A percentile compares a stretch with the other conserved stretches of the same genome.
Evolutionary conservation across 2,888 invertebrate genomes (phyloP).

Genomic region (Stegana nigrithorax): DNA sequence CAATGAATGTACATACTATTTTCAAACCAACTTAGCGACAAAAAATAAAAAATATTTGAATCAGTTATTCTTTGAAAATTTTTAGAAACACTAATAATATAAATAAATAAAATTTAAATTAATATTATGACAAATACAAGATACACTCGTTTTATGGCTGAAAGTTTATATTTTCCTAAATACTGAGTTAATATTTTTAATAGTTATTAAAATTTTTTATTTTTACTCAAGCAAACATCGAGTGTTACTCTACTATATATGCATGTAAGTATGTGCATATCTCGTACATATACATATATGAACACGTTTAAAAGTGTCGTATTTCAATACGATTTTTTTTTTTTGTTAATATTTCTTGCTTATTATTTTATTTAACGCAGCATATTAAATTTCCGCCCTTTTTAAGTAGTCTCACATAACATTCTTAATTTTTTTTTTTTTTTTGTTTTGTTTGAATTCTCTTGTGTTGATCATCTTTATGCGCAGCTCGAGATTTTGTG

Average conservation of each 20-base stretch:
- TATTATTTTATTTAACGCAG: neutral
- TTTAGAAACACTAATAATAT: too few species aligned
- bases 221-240: conserved; percentile 10
- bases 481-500: neutral
- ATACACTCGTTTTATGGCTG: too few species aligned
- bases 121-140: too few species aligned
- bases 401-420: conserved; percentile 20
- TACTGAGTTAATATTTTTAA: too few species aligned
- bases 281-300: neutral
- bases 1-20: too few species aligned
- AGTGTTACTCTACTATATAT: neutral
- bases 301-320: conserved; percentile 49
- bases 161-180: neutral
- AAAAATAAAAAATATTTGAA: too few species aligned
- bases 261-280: neutral
- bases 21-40: too few species aligned
- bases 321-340: conserved; percentile 38
- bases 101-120: too few species aligned
- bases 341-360: neutral
- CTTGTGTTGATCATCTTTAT: neutral
- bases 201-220: neutral
- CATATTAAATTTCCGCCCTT: conserved; percentile 67
- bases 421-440: neutral
- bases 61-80: too few species aligned
- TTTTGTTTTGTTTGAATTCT: neutral